phyloP scores from a whole-genome alignment of 2,888 invertebrate species.

The Pteria penguin region DNA sequence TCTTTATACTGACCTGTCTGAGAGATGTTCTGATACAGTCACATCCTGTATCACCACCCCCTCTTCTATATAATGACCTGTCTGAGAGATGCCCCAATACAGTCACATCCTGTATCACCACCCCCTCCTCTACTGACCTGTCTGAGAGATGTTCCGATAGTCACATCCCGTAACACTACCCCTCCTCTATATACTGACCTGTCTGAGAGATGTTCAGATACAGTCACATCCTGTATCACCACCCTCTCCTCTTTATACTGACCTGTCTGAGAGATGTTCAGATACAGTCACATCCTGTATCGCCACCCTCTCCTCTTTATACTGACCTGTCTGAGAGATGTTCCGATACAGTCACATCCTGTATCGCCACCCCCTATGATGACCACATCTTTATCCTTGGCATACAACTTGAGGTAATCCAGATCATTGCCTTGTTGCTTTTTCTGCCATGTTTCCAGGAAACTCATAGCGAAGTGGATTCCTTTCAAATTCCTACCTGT shows the following conservation, averaged over 20 bases:
- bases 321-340: conserved; percentile 89
- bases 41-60: neutral
- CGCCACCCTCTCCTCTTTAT: conserved; percentile 87
- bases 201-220: conserved; percentile 96
- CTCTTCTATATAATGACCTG: conserved; percentile 82
- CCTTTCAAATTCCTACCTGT: conserved; percentile 92
- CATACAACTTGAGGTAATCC: conserved; percentile 84
- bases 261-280: conserved; percentile 94
- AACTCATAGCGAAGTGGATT: conserved; percentile 98
- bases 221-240: conserved; percentile 98
- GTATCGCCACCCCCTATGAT: conserved; percentile 94
- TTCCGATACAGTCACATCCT: conserved; percentile 98
- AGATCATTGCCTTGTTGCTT: conserved; percentile 87
- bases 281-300: conserved; percentile 98
- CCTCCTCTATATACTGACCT: conserved; percentile 80
- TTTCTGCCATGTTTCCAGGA: conserved; percentile 97
- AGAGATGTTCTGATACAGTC: conserved; percentile 84
- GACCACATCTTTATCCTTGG: conserved; percentile 95
- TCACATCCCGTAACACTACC: neutral
- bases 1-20: conserved; percentile 15
- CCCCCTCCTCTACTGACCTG: conserved; percentile 81
- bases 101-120: conserved; percentile 96
- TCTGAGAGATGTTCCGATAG: neutral
- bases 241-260: conserved; percentile 83
- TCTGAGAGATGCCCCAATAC: conserved; percentile 97